Conservation (phyloP, 2,888 invertebrate species). For the Dryococelus australis region DNA sequence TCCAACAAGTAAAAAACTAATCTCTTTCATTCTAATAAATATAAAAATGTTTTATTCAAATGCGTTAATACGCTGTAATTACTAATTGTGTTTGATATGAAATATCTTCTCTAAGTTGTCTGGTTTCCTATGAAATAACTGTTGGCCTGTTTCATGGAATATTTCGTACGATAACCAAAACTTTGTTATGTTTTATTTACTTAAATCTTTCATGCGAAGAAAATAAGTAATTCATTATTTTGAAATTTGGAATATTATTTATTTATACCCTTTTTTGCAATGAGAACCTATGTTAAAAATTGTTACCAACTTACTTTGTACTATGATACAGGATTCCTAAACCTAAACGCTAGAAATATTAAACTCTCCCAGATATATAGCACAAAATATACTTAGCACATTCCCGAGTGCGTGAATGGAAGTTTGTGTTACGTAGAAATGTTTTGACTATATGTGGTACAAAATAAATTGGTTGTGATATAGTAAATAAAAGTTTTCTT, state of each 20-base stretch:
- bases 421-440: neutral
- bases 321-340: neutral
- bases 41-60: too few relatives aligned
- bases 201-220: neutral
- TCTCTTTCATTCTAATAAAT: neutral
- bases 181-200: neutral
- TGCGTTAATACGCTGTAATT: neutral
- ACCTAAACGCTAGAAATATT: neutral
- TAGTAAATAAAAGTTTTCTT: neutral
- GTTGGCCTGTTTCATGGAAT: slow-evolving; percentile 1
- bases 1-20: neutral
- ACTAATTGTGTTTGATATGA: neutral
- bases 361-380: slow-evolving; percentile 1
- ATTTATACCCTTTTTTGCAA: neutral
- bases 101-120: neutral
- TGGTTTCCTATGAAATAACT: slow-evolving; percentile 16
- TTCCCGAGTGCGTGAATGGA: neutral
- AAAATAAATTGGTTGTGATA: neutral
- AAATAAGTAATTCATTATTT: neutral
- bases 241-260: neutral
- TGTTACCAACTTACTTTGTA: neutral
- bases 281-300: neutral
- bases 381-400: neutral
- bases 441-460: neutral
- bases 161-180: neutral